phyloP scores from a whole-genome alignment of 2,113 vertebrate genomes.

The Microtus richardsoni region DNA sequence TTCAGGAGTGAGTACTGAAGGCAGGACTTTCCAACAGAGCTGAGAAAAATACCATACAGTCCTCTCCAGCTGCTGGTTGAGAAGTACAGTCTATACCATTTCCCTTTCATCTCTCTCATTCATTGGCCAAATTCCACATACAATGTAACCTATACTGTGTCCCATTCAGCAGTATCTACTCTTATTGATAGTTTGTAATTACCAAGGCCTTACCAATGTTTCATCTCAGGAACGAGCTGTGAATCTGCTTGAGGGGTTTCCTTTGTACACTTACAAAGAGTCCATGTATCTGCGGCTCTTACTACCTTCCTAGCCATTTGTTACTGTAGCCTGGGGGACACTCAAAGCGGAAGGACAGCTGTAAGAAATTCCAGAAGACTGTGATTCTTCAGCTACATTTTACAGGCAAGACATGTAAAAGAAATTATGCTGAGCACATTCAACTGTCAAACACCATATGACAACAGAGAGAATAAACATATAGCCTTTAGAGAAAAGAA shows the following conservation, averaged over 20 bases:
- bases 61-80: not conserved
- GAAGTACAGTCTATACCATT: not conserved
- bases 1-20: not conserved
- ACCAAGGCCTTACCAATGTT: not conserved
- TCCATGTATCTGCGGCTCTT: not conserved
- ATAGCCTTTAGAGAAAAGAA: slow-evolving; percentile 66
- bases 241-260: not conserved
- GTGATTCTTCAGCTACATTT: not conserved
- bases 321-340: not conserved
- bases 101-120: not conserved
- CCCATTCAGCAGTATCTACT: not conserved
- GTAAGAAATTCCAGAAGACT: not conserved
- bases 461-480: slow-evolving; percentile 69
- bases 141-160: not conserved
- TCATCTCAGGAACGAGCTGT: not conserved
- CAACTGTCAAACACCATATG: slow-evolving; percentile 54
- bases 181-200: slow-evolving; percentile 41
- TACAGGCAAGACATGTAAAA: slow-evolving; percentile 51
- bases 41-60: not conserved
- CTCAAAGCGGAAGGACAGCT: slow-evolving; percentile 14
- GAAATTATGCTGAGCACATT: slow-evolving; percentile 68
- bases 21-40: not conserved
- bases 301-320: not conserved
- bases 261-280: not conserved
- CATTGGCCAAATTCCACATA: not conserved